Conservation (phyloP, 2,797 vertebrate genomes). For the Falco cherrug region DNA sequence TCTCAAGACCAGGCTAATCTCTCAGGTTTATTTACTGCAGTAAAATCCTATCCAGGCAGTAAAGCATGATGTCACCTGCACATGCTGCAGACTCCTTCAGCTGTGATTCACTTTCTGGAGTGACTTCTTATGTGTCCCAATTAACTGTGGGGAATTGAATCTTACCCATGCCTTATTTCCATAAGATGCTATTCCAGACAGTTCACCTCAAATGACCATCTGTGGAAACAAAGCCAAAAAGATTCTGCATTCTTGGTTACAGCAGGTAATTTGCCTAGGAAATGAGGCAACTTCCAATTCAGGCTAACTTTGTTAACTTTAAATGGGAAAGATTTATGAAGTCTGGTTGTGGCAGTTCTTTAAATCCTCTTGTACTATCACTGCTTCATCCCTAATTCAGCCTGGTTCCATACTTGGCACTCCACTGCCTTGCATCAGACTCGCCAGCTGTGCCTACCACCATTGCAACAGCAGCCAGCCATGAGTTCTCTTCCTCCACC, state of each 20-base stretch:
- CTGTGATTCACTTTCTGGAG: background rate
- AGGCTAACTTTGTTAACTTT: background rate
- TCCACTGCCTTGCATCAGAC: background rate
- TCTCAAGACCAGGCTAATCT: background rate
- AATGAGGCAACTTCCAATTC: background rate
- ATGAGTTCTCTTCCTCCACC: background rate
- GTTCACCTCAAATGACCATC: background rate
- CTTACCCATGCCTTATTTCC: background rate
- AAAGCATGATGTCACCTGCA: background rate
- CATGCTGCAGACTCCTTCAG: background rate
- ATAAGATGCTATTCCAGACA: background rate
- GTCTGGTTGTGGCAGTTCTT: background rate
- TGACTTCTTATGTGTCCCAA: rapidly evolving
- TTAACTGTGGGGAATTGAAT: background rate
- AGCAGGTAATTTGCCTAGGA: background rate
- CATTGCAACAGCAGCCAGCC: background rate
- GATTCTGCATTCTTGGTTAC: background rate
- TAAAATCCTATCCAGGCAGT: rapidly evolving
- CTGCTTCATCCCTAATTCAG: background rate
- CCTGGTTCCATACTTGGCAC: background rate
- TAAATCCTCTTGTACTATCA: background rate
- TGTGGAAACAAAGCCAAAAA: background rate
- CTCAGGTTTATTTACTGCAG: background rate
- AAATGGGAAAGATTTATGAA: background rate
- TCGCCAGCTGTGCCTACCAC: background rate